These are phyloP conservation scores for Acipenser oxyrinchus DNA, from an alignment of 2,797 vertebrate genomes.

Conservation along the genomic window DNA sequence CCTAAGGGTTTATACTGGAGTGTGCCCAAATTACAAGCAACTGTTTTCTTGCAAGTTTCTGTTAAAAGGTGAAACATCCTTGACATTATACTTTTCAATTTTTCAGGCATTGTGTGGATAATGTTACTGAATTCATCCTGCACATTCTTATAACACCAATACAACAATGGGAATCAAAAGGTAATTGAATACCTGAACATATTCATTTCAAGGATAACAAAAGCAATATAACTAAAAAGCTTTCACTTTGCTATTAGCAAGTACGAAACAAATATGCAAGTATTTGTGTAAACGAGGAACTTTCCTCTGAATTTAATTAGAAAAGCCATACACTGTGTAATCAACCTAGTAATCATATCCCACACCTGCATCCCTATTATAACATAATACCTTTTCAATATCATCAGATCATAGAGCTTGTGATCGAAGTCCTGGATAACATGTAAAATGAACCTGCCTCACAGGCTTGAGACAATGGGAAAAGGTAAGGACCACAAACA, in stretches of 20 bases:
- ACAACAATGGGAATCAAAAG: conserved; percentile 20
- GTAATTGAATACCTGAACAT: conserved; percentile 24
- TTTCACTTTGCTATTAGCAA: conserved; percentile 14
- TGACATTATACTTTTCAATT: conserved; percentile 6
- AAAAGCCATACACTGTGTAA: conserved; percentile 25
- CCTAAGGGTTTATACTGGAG: no score
- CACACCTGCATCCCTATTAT: conserved; percentile 32
- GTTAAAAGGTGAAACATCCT: not conserved
- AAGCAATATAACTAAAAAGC: conserved; percentile 21
- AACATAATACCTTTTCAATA: not conserved
- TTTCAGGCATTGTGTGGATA: conserved; percentile 18
- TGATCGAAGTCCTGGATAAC: not conserved
- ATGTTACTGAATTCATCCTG: conserved; percentile 25
- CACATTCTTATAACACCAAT: conserved; percentile 18
- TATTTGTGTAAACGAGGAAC: not conserved
- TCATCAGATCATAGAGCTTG: not conserved
- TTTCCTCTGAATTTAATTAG: not conserved
- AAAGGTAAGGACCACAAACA: no score
- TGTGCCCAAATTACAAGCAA: no score
- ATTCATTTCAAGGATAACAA: conserved; percentile 30
- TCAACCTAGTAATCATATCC: conserved; percentile 45
- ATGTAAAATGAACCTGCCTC: no score
- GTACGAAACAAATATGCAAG: conserved; percentile 11
- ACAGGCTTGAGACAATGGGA: no score
- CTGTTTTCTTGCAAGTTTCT: no score